Evolutionary conservation across 2,888 invertebrate genomes (phyloP).

Genomic region (Aleiodes testaceus): DNA sequence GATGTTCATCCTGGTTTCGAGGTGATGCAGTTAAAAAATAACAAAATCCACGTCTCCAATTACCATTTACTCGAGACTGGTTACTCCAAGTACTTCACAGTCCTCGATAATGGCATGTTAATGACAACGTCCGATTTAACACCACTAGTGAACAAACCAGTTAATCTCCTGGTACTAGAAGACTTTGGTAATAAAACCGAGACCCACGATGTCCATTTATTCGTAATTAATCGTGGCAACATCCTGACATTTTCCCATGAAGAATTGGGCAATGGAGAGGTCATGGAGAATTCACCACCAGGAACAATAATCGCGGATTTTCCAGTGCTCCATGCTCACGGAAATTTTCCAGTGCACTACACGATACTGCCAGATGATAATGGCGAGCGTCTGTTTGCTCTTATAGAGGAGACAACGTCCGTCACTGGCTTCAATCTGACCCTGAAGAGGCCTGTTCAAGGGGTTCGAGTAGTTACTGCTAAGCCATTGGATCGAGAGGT

Average conservation of each 20-base stretch:
- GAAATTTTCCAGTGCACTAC: slow-evolving; percentile 83
- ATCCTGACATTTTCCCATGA: slow-evolving; percentile 85
- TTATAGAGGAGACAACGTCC: slow-evolving; percentile 78
- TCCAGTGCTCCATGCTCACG: slow-evolving; percentile 82
- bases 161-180: slow-evolving; percentile 87
- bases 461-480: slow-evolving; percentile 84
- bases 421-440: slow-evolving; percentile 72
- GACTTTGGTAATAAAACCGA: slow-evolving; percentile 86
- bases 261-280: slow-evolving; percentile 79
- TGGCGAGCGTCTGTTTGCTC: slow-evolving; percentile 77
- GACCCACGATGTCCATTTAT: slow-evolving; percentile 86
- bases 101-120: slow-evolving; percentile 89
- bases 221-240: slow-evolving; percentile 87
- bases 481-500: slow-evolving; percentile 86
- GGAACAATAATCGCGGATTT: slow-evolving; percentile 83
- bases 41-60: slow-evolving; percentile 71
- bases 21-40: slow-evolving; percentile 82
- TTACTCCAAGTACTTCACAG: slow-evolving; percentile 89
- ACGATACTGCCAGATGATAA: slow-evolving; percentile 83
- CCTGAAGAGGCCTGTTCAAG: slow-evolving; percentile 70
- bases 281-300: slow-evolving; percentile 84
- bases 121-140: slow-evolving; percentile 92
- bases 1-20: slow-evolving; percentile 93
- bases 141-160: slow-evolving; percentile 86
- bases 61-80: slow-evolving; percentile 85